phyloP scores from a whole-genome alignment of 2,888 invertebrate genomes.

The Rapana venosa region DNA sequence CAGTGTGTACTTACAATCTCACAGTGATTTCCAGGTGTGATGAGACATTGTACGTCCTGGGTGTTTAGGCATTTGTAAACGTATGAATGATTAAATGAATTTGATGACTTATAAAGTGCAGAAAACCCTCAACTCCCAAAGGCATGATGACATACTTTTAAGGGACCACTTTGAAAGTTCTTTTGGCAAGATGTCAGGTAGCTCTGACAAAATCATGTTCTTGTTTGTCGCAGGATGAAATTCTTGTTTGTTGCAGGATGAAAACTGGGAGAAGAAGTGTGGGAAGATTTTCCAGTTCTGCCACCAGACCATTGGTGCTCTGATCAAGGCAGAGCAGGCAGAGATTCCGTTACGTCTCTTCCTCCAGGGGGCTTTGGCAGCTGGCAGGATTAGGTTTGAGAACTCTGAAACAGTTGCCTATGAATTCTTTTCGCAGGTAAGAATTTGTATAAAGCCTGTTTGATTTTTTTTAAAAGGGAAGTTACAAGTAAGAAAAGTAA shows the following conservation, averaged over 20 bases:
- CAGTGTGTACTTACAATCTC: too few species aligned
- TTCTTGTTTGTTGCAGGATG: slow-evolving; percentile 84
- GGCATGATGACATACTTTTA: too few species aligned
- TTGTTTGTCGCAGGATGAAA: slow-evolving; percentile 85
- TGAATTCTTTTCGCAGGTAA: slow-evolving; percentile 94
- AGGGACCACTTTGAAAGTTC: too few species aligned
- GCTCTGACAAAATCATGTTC: background rate
- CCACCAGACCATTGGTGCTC: slow-evolving; percentile 94
- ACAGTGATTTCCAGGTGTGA: too few species aligned
- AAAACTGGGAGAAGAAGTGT: slow-evolving; percentile 98
- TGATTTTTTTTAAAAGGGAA: too few species aligned
- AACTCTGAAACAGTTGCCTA: slow-evolving; percentile 98
- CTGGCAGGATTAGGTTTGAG: slow-evolving; percentile 92
- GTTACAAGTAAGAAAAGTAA: too few species aligned
- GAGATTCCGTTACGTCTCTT: slow-evolving; percentile 95
- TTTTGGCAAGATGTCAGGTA: too few species aligned
- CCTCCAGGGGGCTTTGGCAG: slow-evolving; percentile 95
- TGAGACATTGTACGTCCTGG: too few species aligned
- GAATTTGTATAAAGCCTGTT: background rate
- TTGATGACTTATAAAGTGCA: too few species aligned
- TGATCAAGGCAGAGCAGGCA: slow-evolving; percentile 96
- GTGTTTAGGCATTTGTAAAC: too few species aligned
- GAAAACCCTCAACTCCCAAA: too few species aligned
- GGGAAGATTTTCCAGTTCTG: slow-evolving; percentile 99
- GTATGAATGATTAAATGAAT: too few species aligned